Evolutionary conservation across 2,113 vertebrate species (phyloP), one percentile per base, ranked within the genome.

Genomic region (Xiphophorus maculatus): DNA sequence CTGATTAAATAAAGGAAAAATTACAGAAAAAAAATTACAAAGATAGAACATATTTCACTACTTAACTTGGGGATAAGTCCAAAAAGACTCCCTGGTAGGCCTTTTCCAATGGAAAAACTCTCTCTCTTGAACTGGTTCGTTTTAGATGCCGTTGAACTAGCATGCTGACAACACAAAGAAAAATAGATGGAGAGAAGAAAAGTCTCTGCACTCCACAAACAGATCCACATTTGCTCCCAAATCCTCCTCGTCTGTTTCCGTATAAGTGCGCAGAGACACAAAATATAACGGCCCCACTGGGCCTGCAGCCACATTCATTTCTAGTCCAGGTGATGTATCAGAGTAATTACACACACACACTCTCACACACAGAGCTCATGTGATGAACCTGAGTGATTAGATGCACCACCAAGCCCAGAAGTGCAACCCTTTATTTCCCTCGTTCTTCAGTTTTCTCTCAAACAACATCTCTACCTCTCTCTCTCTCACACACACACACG

Each of bases 301-400:
- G 40, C 28, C 61, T 30, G 33, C 63, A 42, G 67, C 14, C 14
- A 1, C 17, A 77, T 78, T 88, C 74, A 79, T 51, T 42, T 75
- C 75, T 67, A 79, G 77, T 83, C 82, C 82, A 82, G 69, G 81
- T 80, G 74, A 86, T 82, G 79, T 33, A 85, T 83, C 78, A 79
- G 70, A 61, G 69, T 79, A 82, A 80, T 86, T 73, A 48, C 15
- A 48, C 51, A 54, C 51, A 54, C 64, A 60, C 71, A 64, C 63
- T 62, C 30, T 44, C 63, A 77, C 65, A 40, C 15, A 67, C 32
- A 72, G 0, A 75, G 61, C 17, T 51, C 30, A 44, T 61, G 63
- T 76, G 79, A 77, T 73, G 35, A 66, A 79, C 75, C 65, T 44
- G 25, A 71, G 29, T 71, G 73, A 84, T 79, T 67, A 66, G 63